Evolutionary conservation across 1,140 invertebrate genomes (phyloP).

Genomic region (Hyphantria cunea): DNA sequence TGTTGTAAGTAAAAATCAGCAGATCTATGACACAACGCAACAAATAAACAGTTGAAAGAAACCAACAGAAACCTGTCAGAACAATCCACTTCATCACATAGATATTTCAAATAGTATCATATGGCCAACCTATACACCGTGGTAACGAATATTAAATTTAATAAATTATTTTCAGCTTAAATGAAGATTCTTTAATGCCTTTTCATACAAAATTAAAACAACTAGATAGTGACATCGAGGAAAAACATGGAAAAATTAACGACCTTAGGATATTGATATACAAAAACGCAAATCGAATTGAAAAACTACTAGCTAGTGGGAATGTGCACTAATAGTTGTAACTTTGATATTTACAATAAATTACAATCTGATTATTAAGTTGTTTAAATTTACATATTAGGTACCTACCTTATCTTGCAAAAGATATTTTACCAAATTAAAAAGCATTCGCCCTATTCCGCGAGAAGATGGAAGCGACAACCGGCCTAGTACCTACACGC

Average conservation of each 20-base stretch:
- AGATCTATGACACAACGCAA: too few species aligned
- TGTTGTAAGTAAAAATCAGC: too few species aligned
- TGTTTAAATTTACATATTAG: too few species aligned
- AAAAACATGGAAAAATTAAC: slow-evolving; percentile 70
- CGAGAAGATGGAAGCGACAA: too few species aligned
- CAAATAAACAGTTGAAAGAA: too few species aligned
- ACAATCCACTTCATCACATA: neutral
- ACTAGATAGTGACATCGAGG: slow-evolving; percentile 56
- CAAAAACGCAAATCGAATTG: slow-evolving; percentile 66
- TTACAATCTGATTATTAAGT: neutral
- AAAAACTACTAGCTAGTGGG: slow-evolving; percentile 60
- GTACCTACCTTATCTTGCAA: too few species aligned
- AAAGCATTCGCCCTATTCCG: too few species aligned
- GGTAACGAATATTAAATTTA: neutral
- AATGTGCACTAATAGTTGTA: slow-evolving; percentile 59
- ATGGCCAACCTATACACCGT: too few species aligned
- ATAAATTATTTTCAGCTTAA: slow-evolving; percentile 29
- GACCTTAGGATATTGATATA: slow-evolving; percentile 68
- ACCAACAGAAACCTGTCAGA: too few species aligned
- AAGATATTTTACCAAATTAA: too few species aligned
- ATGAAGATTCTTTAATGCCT: slow-evolving; percentile 58
- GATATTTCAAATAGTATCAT: neutral
- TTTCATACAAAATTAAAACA: slow-evolving; percentile 63
- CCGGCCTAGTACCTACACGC: too few species aligned
- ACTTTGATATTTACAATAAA: slow-evolving; percentile 15